Percentiles rank a stretch among this genome's conserved stretches.
Conservation (phyloP, 1,140 invertebrate species). For the Philotrypesis tridentata region DNA sequence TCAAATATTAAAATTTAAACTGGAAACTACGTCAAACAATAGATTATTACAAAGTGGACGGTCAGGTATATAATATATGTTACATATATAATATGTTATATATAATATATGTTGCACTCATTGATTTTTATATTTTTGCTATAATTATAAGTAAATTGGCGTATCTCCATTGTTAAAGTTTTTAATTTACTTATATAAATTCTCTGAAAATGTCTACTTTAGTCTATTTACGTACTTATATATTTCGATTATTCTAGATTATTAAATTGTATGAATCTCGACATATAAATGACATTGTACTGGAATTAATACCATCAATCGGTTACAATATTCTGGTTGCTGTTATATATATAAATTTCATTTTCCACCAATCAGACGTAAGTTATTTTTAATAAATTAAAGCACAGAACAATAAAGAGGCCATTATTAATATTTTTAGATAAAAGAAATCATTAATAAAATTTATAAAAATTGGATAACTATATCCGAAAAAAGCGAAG, state of each 20-base stretch:
- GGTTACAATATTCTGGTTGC: conserved; percentile 1
- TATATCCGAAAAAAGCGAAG: conserved; percentile 17
- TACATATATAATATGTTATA: too few relatives aligned
- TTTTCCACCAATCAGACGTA: conserved; percentile 13
- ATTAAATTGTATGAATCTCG: neutral
- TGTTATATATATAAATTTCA: neutral
- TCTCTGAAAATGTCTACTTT: too few relatives aligned
- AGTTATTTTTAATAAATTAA: neutral
- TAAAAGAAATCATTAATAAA: conserved; percentile 1
- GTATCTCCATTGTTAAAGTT: too few relatives aligned
- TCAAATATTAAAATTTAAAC: too few relatives aligned
- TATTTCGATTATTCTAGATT: neutral
- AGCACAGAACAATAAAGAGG: neutral
- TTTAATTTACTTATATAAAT: too few relatives aligned
- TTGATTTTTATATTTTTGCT: too few relatives aligned
- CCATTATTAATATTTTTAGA: neutral
- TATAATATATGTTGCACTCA: too few relatives aligned
- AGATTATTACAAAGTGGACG: too few relatives aligned
- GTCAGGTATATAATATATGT: too few relatives aligned
- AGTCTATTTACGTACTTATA: too few relatives aligned
- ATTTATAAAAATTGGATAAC: neutral
- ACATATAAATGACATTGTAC: neutral
- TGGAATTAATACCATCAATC: neutral
- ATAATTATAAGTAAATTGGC: too few relatives aligned
- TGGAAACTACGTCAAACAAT: too few relatives aligned